Evolutionary conservation across 2,113 vertebrate genomes (phyloP), one percentile per base, ranked within the genome.

Genomic region (Pseudopipra pipra): DNA sequence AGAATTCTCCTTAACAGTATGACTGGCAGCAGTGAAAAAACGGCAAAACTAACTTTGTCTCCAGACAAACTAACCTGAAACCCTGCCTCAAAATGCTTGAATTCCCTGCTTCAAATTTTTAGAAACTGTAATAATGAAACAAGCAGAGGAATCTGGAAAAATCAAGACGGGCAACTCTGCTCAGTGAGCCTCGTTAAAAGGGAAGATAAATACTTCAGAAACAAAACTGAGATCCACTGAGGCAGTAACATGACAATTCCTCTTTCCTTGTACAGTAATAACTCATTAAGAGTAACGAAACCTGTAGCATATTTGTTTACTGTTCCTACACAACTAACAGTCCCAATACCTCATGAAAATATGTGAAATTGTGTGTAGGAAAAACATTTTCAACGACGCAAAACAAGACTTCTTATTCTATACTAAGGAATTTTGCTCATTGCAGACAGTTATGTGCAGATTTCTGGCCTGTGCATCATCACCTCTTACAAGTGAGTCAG

Each of bases 401-500:
- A 90, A 59, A 3, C 15, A 49, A 27, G 15, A 61, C 24, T 65
- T 90, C 58, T 61, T 76, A 37, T n/a, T 24, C n/a, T 66, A 11
- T 21, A 35, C 31, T 43, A 43, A 88, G 35, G 56, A 96, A 77
- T 67, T 24, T 54, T 83, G 72, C 35, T 78, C 14, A 59, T 2
- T 80, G 52, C 28, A 94, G 49, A 76, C 41, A 63, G 31, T 31
- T 80, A 87, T 67, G 63, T 75, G 23, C 37, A 75, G 33, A 75
- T 52, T 74, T 93, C 56, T 86, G 43, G 71, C 35, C 87, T 41
- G 30, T 66, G 33, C 27, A 54, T 47, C 63, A 23, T 21, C 61
- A 52, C 41, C 43, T 84, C 59, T 74, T 71, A 27, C 0, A 74
- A 39, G 47, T 18, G 15, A 94, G 25, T 28, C 0, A 0, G 28